Conservation (phyloP, 2,113 vertebrate genomes). For the Dipodomys stephensi region DNA sequence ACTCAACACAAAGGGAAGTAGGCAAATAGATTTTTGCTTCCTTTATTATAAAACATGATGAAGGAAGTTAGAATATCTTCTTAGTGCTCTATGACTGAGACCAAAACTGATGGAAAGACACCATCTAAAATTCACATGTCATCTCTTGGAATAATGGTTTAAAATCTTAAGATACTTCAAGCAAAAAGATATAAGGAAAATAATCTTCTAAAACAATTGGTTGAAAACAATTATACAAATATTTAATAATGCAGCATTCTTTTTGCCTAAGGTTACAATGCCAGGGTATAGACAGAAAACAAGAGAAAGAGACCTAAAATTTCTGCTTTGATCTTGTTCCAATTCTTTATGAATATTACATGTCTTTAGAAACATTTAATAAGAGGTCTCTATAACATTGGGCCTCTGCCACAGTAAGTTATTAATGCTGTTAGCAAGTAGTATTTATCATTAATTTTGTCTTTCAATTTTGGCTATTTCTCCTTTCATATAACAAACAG, state of each 20-base stretch:
- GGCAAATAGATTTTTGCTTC: background rate
- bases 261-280: constrained; percentile 2
- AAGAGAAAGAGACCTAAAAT: constrained; percentile 14
- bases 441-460: constrained; percentile 52
- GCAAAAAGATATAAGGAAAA: constrained; percentile 2
- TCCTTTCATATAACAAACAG: constrained; percentile 41
- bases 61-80: constrained; percentile 5
- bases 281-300: background rate
- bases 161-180: background rate
- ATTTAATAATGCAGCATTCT: background rate
- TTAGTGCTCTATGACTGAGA: background rate
- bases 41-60: background rate
- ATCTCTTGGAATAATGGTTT: background rate
- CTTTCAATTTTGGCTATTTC: constrained; percentile 31
- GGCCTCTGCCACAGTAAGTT: constrained; percentile 41
- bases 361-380: constrained; percentile 4
- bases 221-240: constrained; percentile 38
- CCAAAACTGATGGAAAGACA: background rate
- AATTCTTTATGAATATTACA: constrained; percentile 1
- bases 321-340: constrained; percentile 50
- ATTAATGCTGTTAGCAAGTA: constrained; percentile 16
- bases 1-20: constrained; percentile 17
- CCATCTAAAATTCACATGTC: constrained; percentile 17
- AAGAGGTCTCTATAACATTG: background rate
- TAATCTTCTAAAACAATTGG: background rate